phyloP scores from a whole-genome alignment of 2,113 vertebrate genomes.

The Ictidomys tridecemlineatus region DNA sequence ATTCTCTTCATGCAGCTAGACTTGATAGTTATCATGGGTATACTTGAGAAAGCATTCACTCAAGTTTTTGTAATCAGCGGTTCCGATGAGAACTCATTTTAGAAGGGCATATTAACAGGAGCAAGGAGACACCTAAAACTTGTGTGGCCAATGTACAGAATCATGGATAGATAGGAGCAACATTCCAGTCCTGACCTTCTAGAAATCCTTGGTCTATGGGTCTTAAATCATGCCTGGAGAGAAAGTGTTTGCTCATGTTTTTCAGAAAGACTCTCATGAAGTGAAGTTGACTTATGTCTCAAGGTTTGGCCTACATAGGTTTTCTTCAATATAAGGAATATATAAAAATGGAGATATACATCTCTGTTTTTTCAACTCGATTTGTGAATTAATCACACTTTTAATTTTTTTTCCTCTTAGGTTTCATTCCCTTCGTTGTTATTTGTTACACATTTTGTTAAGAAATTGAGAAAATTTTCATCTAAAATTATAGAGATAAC shows the following conservation, averaged over 20 bases:
- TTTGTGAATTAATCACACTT: background rate
- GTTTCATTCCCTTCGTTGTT: background rate
- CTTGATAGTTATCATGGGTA: background rate
- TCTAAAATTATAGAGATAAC: background rate
- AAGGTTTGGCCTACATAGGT: background rate
- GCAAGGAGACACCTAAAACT: rapidly evolving
- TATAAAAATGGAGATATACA: no score
- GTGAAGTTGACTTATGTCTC: background rate
- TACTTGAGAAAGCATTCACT: background rate
- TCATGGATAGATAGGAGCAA: background rate
- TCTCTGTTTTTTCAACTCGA: background rate
- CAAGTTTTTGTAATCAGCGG: background rate
- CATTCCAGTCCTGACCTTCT: background rate
- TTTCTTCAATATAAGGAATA: background rate
- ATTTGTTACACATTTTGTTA: background rate
- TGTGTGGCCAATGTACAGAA: background rate
- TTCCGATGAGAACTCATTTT: background rate
- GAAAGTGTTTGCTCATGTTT: background rate
- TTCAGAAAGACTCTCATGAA: background rate
- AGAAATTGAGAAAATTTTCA: background rate
- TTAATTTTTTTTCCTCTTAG: background rate
- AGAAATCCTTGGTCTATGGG: background rate
- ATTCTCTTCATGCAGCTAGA: background rate
- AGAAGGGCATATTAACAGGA: background rate
- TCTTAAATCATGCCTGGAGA: background rate